These are phyloP conservation scores for Mythimna impura DNA, from an alignment of 2,888 invertebrate species.

Conservation along the genomic window DNA sequence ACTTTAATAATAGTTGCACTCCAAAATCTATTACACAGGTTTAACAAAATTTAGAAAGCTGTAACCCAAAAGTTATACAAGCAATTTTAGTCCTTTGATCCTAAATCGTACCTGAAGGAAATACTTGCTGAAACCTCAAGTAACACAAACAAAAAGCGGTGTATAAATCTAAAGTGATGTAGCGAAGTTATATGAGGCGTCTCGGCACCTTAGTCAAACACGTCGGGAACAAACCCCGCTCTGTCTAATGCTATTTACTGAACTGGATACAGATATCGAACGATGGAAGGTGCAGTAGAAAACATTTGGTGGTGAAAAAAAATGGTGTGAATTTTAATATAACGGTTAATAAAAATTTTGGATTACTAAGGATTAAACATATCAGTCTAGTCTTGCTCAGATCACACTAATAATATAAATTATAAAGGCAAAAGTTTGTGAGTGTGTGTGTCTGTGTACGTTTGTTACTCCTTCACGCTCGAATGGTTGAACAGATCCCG, in stretches of 20 bases:
- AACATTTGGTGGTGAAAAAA: too few relatives aligned
- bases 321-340: not conserved
- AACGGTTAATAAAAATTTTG: not conserved
- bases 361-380: too few relatives aligned
- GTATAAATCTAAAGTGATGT: conserved; percentile 39
- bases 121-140: conserved; percentile 23
- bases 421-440: too few relatives aligned
- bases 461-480: too few relatives aligned
- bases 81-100: not conserved
- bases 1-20: not conserved
- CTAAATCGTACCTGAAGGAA: not conserved
- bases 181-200: conserved; percentile 61
- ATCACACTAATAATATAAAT: not conserved
- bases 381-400: not conserved
- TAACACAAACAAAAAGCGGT: conserved; percentile 33
- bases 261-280: conserved; percentile 50
- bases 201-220: conserved; percentile 74
- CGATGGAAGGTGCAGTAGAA: conserved; percentile 60
- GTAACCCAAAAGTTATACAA: not conserved
- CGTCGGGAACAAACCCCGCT: conserved; percentile 70
- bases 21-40: not conserved
- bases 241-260: conserved; percentile 76
- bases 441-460: too few relatives aligned
- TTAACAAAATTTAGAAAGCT: too few relatives aligned
- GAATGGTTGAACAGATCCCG: too few relatives aligned